Evolutionary conservation across 1,140 invertebrate species (phyloP).

Genomic region (Papilio polyxenes): DNA sequence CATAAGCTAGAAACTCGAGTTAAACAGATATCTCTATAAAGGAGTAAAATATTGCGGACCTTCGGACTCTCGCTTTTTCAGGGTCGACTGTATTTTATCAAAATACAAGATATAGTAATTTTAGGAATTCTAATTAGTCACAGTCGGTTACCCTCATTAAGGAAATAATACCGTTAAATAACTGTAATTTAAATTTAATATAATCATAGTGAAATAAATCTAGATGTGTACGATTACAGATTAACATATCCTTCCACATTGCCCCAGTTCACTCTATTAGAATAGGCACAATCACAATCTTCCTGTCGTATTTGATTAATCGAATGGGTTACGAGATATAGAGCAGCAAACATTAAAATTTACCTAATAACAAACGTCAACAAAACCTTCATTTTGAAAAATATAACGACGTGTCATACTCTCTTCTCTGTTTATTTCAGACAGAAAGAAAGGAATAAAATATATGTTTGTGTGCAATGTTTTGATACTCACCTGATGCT

Average conservation of each 20-base stretch:
- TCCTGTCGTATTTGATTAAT: slow-evolving; percentile 20
- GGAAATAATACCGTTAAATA: neutral
- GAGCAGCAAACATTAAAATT: neutral
- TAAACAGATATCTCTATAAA: no score
- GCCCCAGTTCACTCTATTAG: slow-evolving; percentile 17
- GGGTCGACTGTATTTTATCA: no score
- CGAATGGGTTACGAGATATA: neutral
- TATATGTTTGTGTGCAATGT: no score
- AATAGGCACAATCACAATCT: slow-evolving; percentile 8
- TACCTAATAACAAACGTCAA: neutral
- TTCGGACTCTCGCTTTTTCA: no score
- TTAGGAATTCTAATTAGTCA: neutral
- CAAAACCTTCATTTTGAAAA: no score
- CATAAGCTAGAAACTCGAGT: no score
- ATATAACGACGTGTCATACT: no score
- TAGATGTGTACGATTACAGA: neutral
- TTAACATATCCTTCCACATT: neutral
- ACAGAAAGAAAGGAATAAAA: neutral
- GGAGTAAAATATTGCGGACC: no score
- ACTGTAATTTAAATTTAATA: neutral
- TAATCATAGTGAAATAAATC: neutral
- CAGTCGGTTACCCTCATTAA: neutral
- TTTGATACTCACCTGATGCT: slow-evolving; percentile 65
- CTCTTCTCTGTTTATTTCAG: neutral
- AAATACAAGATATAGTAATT: no score